A percentile compares a stretch with the other conserved stretches of the same genome.
Evolutionary conservation across 1,140 invertebrate species (phyloP).

Genomic region (Macrotrachela quadricornifera): DNA sequence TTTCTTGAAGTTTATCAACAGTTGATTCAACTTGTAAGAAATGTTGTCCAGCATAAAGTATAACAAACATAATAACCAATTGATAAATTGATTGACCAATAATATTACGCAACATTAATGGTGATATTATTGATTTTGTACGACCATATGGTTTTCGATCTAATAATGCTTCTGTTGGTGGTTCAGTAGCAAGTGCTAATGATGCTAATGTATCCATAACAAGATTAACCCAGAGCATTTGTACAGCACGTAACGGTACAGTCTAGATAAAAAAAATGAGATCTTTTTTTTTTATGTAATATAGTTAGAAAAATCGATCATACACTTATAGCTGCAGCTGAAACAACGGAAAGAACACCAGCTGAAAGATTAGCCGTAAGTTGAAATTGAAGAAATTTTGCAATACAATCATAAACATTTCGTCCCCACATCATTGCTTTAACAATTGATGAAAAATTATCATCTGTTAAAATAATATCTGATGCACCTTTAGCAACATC

Average conservation of each 20-base stretch:
- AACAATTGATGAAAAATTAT: conserved; percentile 25
- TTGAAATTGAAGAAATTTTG: conserved; percentile 30
- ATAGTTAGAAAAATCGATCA: too few species aligned
- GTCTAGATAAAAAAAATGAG: conserved; percentile 18
- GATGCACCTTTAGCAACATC: conserved; percentile 27
- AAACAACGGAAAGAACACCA: conserved; percentile 5
- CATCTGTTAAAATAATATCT: conserved; percentile 25
- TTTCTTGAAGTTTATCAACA: conserved; percentile 29
- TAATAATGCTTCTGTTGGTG: conserved; percentile 7
- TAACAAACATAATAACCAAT: conserved; percentile 1
- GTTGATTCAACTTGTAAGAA: background rate
- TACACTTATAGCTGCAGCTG: conserved; percentile 39
- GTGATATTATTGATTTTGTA: conserved; percentile 7
- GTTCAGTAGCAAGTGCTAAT: conserved; percentile 9
- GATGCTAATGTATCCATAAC: conserved; percentile 10
- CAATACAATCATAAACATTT: conserved; percentile 30
- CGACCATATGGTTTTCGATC: conserved; percentile 10
- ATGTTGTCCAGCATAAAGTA: conserved; percentile 47
- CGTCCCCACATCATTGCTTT: conserved; percentile 31
- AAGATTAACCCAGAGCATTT: conserved; percentile 11
- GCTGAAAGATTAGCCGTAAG: conserved; percentile 61
- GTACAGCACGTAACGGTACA: conserved; percentile 19
- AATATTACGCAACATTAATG: conserved; percentile 5
- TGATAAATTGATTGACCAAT: conserved; percentile 8
- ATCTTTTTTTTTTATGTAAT: too few species aligned